A percentile compares a stretch with the other conserved stretches of the same genome.
These are phyloP conservation scores for Gyps fulvus DNA, from an alignment of 2,113 vertebrate genomes.

Conservation along the genomic window DNA sequence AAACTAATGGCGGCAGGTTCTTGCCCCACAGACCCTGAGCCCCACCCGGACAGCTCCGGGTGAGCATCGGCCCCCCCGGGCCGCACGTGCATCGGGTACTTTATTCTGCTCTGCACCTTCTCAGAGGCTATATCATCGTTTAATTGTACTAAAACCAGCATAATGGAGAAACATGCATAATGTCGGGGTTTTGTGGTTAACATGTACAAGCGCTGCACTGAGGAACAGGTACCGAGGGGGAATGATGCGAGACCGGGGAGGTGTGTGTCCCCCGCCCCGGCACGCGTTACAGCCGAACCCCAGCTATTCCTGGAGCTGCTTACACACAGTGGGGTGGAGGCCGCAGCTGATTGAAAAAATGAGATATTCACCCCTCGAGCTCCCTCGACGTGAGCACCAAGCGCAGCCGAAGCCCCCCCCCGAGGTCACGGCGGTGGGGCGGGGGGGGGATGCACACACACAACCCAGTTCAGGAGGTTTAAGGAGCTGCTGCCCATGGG, in stretches of 20 bases:
- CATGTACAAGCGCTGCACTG: neutral
- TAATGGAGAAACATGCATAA: slow-evolving; percentile 2
- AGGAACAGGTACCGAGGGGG: neutral
- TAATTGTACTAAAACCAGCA: neutral
- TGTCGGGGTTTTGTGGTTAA: neutral
- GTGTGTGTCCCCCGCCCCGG: neutral
- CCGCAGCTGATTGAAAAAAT: neutral
- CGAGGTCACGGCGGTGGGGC: fast-evolving
- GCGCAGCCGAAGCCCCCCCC: neutral
- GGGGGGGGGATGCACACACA: fast-evolving
- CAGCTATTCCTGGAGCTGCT: neutral
- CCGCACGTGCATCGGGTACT: fast-evolving
- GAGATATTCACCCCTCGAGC: neutral
- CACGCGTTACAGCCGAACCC: neutral
- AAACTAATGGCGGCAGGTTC: neutral
- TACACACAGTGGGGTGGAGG: neutral
- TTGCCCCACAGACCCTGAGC: no score
- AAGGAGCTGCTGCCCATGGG: neutral
- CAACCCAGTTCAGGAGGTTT: neutral
- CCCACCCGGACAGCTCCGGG: fast-evolving
- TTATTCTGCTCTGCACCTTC: neutral
- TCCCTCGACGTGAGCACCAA: neutral
- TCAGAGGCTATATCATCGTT: neutral
- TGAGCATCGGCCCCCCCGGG: neutral
- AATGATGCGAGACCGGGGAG: neutral